Base-by-base conservation (phyloP, 1,140 invertebrate species). In the Nephotettix cincticeps region DNA sequence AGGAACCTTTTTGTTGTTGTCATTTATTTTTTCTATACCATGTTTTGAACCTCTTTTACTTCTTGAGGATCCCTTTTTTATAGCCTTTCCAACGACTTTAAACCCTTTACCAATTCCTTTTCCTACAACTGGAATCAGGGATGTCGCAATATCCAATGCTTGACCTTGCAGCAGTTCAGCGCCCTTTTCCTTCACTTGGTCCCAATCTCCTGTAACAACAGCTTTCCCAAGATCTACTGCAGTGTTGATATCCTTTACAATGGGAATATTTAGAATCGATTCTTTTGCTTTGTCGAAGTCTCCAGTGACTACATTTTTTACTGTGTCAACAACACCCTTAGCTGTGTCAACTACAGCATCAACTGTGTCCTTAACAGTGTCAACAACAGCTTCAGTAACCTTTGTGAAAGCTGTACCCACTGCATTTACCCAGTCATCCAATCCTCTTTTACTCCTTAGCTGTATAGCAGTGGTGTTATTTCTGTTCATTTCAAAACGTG, bases 221-320 rank as follows among this genome's bases (percentile, higher is more conserved):
- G 65, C 71, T 30, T 36, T 32, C 17, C 47, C 65, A 27, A 68
- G 30, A 40, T 72, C 66, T 29, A 68, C 71, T 17, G 32, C 66
- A 27, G 28, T 68, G 68, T 68, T 68, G 1, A 72, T 30, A 58
- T 72, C 71, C 40, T 72, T 72, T 1, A 72, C 71, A 13, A 72
- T 54, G 6, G 71, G 71, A 30, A 69, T 69, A 3, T 68, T 58
- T 36, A 29, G 23, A 30, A 72, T 51, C 23, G 43, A 64, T 13
- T 72, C 51, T 43, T 56, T 40, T 13, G 71, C 71, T 21, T 65
- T 64, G 17, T 72, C 51, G n/a, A 68, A 58, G 58, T 72, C 71
- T 36, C 71, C 71, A n/a, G 45, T 72, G 25, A 72, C 66, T 1
- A 45, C 65, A 19, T 72, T 68, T 11, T 40, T 51, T 21, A 68